Base-by-base conservation (phyloP, 2,113 vertebrate species). In the Cochlearius cochlearius region DNA sequence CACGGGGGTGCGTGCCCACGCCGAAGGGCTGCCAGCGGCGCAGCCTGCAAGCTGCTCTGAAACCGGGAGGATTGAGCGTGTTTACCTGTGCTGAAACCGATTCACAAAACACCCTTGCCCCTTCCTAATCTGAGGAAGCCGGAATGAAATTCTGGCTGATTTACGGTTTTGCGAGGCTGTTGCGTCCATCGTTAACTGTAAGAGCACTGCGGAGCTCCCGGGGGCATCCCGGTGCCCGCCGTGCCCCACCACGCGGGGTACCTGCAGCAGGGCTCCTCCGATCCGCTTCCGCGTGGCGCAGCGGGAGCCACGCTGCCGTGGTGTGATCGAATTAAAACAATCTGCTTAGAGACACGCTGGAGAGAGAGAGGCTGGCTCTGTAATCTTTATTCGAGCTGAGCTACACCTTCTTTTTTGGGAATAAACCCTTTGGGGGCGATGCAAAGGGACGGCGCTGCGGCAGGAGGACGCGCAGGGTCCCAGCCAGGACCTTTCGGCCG, bases 221-320 rank as follows among this genome's bases (percentile, higher is more conserved):
- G 63, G 15, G 52, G 23, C 25, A 30, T 30, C 55, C 64, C 68
- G 0, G 1, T 12, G 41, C 53, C 81, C 29, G 4, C 21, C 7
- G n/a, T 30, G 30, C 49, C 39, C 9, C 62, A 50, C 63, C 39
- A 16, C 0, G 3, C 5, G 2, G 69, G 77, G 74, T 17, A 30
- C 62, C 49, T 15, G 45, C 69, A 6, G 68, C 16, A 39, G 50
- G 86, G 55, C 86, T 86, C 19, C 63, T 66, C 78, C 1, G 3
- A 30, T 60, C 36, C 7, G 53, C 62, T 30, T 20, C 67, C 0
- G 0, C 30, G 1, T 0, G 2, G 81, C 32, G 34, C 34, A 34
- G 63, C 73, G 39, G 77, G 59, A 81, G 32, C 69, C 22, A 0
- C 2, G 3, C 36, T 14, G 84, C 50, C 16, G 59, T 21, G 41